These are phyloP conservation scores for Lasioglossum leucozonium DNA, from an alignment of 2,888 invertebrate species.

Conservation along the genomic window DNA sequence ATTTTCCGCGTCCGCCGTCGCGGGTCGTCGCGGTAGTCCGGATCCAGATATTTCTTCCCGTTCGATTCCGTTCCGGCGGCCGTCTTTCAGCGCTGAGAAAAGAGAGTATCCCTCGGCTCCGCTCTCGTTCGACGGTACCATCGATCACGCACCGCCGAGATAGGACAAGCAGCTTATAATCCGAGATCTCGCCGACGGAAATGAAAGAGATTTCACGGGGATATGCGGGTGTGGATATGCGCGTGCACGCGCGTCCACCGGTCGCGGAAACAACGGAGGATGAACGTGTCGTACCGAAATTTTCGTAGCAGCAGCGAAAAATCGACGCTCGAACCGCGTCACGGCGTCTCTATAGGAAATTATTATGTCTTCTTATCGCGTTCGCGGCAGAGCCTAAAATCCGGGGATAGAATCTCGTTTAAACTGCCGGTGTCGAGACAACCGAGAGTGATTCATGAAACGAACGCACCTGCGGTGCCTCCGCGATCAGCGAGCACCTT, in stretches of 20 bases:
- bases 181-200: slow-evolving; percentile 57
- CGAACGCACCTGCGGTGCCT: not conserved
- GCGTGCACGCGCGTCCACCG: not conserved
- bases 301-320: not conserved
- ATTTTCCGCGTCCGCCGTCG: not conserved
- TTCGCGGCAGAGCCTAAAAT: not conserved
- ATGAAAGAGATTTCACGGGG: slow-evolving; percentile 19
- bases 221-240: not conserved
- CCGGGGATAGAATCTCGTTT: not conserved
- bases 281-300: no score
- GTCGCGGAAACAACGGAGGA: not conserved
- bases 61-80: slow-evolving; percentile 12
- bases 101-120: slow-evolving; percentile 36
- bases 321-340: not conserved
- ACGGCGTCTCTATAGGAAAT: not conserved
- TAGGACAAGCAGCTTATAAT: slow-evolving; percentile 69
- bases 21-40: not conserved
- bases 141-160: slow-evolving; percentile 69
- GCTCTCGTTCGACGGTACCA: slow-evolving; percentile 43
- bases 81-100: slow-evolving; percentile 46
- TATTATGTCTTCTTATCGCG: not conserved
- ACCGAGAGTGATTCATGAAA: not conserved
- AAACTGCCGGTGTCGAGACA: not conserved
- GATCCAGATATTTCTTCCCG: slow-evolving; percentile 26
- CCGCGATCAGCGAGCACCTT: not conserved